Base-by-base conservation (phyloP, 2,113 vertebrate species). In the Actenoides hombroni region DNA sequence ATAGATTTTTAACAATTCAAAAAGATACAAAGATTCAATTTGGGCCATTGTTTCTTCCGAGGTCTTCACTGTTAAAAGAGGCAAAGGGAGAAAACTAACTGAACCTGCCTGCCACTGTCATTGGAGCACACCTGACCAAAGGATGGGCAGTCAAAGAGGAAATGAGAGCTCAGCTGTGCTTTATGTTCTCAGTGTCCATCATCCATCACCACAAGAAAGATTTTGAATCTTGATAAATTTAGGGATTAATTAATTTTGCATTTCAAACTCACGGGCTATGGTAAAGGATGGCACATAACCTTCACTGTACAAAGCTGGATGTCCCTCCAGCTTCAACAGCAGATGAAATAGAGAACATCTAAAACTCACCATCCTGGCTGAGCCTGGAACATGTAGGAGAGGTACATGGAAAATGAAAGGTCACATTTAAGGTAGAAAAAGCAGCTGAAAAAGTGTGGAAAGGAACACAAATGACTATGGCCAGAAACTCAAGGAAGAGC, bases 381-480 rank as follows among this genome's bases (percentile, higher is more conserved):
- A 84, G 61, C 48, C 53, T 88, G 56, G 69, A 84, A 71, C 29
- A 18, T 11, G 7, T 10, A 46, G 46, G 69, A 86, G 25, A 74
- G 31, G 35, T n/a, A 59, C 15, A 9, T 21, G 40, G 70, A 54
- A 82, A 74, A 86, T 7, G n/a, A 59, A 78, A 88, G 16, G 37
- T 68, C 70, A 69, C 33, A 25, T 54, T 84, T 87, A 79, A 87
- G 49, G 57, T 31, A 86, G 74, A 79, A 88, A 63, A 28, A 91
- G 78, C 82, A 94, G 84, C 74, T 42, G 60, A 54, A 84, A 93
- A 81, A 80, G 10, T 29, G 20, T 82, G 70, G 83, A 89, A 86
- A 93, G 88, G 95, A 92, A 88, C 44, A 87, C 54, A 91, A 93
- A 86, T 63, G 10, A 44, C 65, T 40, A 44, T 76, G 70, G 61